These are phyloP conservation scores for Chrysocyon brachyurus DNA, from an alignment of 2,797 vertebrate species.

Conservation along the genomic window DNA sequence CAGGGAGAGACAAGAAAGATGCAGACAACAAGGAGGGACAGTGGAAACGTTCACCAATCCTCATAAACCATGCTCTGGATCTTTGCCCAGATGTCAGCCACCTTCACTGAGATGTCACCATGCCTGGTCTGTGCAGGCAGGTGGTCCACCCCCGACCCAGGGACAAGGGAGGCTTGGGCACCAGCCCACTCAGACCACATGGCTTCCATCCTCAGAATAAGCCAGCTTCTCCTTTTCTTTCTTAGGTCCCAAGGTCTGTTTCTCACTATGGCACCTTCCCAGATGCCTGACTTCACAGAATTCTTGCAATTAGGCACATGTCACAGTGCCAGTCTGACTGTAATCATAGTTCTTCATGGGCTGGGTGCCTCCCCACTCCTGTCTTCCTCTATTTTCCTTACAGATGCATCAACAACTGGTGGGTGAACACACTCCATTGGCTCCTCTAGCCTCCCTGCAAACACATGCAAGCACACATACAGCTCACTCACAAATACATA, in stretches of 20 bases:
- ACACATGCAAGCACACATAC: neutral
- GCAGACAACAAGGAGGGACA: fast-evolving
- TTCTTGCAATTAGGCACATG: neutral
- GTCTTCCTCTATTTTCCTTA: neutral
- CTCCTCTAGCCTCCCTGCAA: neutral
- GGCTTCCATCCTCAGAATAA: neutral
- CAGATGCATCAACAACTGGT: fast-evolving
- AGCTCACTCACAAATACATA: neutral
- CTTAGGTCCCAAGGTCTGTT: neutral
- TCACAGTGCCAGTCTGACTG: neutral
- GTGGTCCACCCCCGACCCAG: neutral
- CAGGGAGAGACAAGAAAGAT: neutral
- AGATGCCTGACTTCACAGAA: neutral
- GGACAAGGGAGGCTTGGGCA: neutral
- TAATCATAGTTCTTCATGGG: neutral
- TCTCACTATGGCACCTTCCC: neutral
- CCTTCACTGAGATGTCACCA: neutral
- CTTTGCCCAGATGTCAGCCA: neutral
- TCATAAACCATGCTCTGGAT: fast-evolving
- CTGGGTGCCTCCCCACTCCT: neutral
- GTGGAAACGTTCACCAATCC: neutral
- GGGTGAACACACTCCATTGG: fast-evolving
- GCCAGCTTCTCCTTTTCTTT: no score
- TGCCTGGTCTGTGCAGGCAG: neutral
- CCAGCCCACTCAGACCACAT: neutral